Base-by-base conservation (phyloP, 2,113 vertebrate species). In the Ceyx cyanopectus region DNA sequence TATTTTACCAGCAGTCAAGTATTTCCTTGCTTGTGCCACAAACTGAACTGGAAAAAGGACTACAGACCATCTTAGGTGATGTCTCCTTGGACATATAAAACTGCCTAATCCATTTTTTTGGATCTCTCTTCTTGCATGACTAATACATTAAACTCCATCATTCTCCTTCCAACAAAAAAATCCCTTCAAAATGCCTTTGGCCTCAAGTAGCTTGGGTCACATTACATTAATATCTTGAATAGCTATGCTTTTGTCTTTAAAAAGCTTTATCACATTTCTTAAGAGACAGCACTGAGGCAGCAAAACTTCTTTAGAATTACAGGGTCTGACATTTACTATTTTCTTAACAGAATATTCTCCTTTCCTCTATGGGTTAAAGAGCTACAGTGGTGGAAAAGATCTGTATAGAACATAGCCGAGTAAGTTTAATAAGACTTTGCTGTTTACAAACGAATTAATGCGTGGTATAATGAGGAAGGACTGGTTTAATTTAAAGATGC, bases 41-140 rank as follows among this genome's bases (percentile, higher is more conserved):
- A 81, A 29, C 5, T 17, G 13, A 75, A 75, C 53, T 50, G 8
- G 13, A 76, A 40, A 85, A 87, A 81, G 26, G 14, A 66, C 14
- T 43, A 62, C 17, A 73, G 32, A 72, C n/a, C 45, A 66, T 66
- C 53, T 81, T 54, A 32, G 45, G 26, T 50, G 62, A 85, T 62
- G 27, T 81, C 66, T 81, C 77, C 81, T 90, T 81, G 29, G 65
- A 81, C 62, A 89, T 69, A 54, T 20, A 89, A 92, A 86, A 94
- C 46, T 63, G 37, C 10, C 56, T 48, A 85, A 81, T 92, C 61
- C 77, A 86, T 93, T 77, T 81, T 67, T 93, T 88, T 51, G 56
- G 32, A 90, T 72, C 63, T 85, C 13, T 75, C 32, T 76, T 88
- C 50, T 91, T 67, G 60, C 32, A 62, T 67, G 57, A 88, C 54